phyloP scores from a whole-genome alignment of 1,140 invertebrate genomes.

The Drosophila sproati region DNA sequence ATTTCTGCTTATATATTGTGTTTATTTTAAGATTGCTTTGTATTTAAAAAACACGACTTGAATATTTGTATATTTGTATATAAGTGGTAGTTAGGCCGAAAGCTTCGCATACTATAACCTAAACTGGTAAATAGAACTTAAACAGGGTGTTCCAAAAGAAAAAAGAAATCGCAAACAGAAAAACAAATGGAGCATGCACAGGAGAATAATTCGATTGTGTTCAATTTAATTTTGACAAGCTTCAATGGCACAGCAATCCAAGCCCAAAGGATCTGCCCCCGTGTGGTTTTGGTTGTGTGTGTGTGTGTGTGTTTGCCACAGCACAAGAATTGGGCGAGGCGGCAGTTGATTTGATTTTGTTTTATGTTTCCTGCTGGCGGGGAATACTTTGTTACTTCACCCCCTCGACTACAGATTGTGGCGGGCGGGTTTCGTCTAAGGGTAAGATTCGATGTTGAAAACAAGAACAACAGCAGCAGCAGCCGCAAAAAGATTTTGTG shows the following conservation, averaged over 20 bases:
- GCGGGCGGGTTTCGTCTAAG: slow-evolving; percentile 12
- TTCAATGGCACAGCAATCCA: slow-evolving; percentile 67
- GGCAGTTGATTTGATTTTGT: slow-evolving; percentile 80
- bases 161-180: slow-evolving; percentile 29
- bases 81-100: too few relatives aligned
- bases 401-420: slow-evolving; percentile 10
- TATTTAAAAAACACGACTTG: too few relatives aligned
- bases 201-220: slow-evolving; percentile 84
- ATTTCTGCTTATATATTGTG: too few relatives aligned
- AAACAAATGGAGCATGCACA: slow-evolving; percentile 76
- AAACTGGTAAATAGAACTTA: too few relatives aligned
- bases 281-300: slow-evolving; percentile 10
- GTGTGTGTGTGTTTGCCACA: slow-evolving; percentile 18
- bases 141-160: slow-evolving; percentile 12
- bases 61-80: too few relatives aligned
- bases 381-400: slow-evolving; percentile 38
- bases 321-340: slow-evolving; percentile 44
- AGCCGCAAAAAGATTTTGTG: slow-evolving; percentile 60
- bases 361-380: slow-evolving; percentile 75
- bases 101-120: too few relatives aligned
- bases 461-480: slow-evolving; percentile 17
- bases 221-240: slow-evolving; percentile 85
- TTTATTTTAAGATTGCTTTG: too few relatives aligned
- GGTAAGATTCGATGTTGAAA: slow-evolving; percentile 12
- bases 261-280: slow-evolving; percentile 32